Evolutionary conservation across 1,140 invertebrate species (phyloP).

Genomic region (Camponotus vicinus): DNA sequence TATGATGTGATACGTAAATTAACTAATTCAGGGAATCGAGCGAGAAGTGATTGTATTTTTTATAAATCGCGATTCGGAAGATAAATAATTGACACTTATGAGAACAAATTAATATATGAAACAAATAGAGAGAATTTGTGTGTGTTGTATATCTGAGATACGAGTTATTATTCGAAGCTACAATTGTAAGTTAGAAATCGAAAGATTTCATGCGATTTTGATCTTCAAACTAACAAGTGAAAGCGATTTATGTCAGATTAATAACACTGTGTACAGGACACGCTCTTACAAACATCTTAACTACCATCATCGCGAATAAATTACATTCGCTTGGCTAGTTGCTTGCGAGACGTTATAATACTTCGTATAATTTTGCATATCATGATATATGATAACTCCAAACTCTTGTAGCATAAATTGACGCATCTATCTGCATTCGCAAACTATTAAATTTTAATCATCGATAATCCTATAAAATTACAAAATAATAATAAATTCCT

Average conservation of each 20-base stretch:
- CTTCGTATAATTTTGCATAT: neutral
- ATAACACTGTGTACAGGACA: neutral
- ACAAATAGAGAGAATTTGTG: neutral
- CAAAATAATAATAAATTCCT: neutral
- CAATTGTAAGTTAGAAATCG: conserved; percentile 9
- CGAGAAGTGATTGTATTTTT: neutral
- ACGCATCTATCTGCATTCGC: neutral
- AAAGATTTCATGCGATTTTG: neutral
- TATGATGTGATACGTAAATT: conserved; percentile 32
- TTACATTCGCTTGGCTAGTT: neutral
- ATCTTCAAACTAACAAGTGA: conserved; percentile 23
- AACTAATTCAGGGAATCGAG: neutral
- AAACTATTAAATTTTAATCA: neutral
- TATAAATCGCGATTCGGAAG: neutral
- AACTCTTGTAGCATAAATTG: neutral
- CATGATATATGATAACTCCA: neutral
- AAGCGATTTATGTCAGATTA: conserved; percentile 24
- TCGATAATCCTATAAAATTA: neutral
- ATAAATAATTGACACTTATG: neutral
- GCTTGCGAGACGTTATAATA: neutral
- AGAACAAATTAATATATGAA: neutral
- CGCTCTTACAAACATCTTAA: conserved; percentile 11
- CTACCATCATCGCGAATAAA: conserved; percentile 8
- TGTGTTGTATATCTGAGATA: neutral
- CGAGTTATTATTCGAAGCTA: too few relatives aligned